Conservation (phyloP, 2,888 invertebrate genomes). For the Latrodectus elegans region DNA sequence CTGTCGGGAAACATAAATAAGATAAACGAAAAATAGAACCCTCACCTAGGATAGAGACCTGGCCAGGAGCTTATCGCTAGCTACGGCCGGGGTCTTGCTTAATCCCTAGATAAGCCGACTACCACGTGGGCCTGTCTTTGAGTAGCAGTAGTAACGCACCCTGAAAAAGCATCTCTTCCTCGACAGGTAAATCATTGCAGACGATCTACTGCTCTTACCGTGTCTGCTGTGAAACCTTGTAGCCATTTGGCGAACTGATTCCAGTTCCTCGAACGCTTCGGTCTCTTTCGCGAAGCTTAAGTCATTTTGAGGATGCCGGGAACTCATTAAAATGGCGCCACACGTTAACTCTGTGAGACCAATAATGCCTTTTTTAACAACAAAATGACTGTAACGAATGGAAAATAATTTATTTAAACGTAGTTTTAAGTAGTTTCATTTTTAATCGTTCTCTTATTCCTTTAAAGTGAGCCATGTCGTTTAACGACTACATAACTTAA, state of each 20-base stretch:
- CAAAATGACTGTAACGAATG: no score
- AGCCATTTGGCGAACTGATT: neutral
- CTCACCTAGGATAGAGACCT: neutral
- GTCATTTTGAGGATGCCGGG: no score
- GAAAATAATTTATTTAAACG: no score
- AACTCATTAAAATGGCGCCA: no score
- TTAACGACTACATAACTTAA: no score
- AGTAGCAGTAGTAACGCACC: slow-evolving; percentile 9
- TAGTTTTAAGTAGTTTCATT: no score
- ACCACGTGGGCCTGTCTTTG: slow-evolving; percentile 28
- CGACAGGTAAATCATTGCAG: neutral
- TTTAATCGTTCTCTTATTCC: no score
- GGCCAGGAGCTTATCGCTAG: neutral
- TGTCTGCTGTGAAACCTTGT: neutral
- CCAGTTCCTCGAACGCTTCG: neutral
- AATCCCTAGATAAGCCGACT: slow-evolving; percentile 30
- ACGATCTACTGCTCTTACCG: neutral
- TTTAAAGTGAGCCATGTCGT: no score
- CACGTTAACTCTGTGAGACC: no score
- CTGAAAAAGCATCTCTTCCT: neutral
- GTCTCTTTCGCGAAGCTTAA: neutral
- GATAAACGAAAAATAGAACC: neutral
- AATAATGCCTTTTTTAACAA: no score
- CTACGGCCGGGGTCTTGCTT: slow-evolving; percentile 1
- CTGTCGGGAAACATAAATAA: neutral